These are phyloP conservation scores for Melipona quadrifasciata DNA, from an alignment of 1,140 invertebrate genomes.

Conservation along the genomic window DNA sequence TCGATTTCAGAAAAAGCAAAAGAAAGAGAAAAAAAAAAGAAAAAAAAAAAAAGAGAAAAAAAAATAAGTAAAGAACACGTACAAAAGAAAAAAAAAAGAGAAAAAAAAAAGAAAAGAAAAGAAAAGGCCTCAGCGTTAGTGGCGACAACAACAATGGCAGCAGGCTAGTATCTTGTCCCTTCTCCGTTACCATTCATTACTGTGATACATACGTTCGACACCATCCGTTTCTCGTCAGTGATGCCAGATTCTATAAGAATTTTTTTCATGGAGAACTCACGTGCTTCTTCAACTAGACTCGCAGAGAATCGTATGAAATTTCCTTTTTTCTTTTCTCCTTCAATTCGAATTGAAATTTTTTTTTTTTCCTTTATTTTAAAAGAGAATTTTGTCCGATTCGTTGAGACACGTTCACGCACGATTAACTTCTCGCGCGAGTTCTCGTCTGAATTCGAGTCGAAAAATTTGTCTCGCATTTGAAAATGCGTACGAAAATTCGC, in stretches of 20 bases:
- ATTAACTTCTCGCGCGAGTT: too few species aligned
- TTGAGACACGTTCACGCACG: too few species aligned
- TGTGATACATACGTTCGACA: neutral
- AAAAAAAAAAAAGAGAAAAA: neutral
- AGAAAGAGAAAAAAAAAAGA: neutral
- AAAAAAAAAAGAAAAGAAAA: neutral
- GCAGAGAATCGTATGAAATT: neutral
- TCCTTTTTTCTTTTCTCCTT: too few species aligned
- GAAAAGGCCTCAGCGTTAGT: slow-evolving; percentile 31
- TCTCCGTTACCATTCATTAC: slow-evolving; percentile 33
- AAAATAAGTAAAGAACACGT: neutral
- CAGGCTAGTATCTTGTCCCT: slow-evolving; percentile 60
- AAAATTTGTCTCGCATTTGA: too few species aligned
- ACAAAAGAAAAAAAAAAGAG: neutral
- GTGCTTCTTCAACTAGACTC: neutral
- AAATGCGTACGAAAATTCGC: too few species aligned
- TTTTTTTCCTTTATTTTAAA: too few species aligned
- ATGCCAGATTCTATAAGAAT: slow-evolving; percentile 10
- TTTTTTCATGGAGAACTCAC: neutral
- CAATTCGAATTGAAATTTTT: too few species aligned
- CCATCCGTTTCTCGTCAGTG: slow-evolving; percentile 21
- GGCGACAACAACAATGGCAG: slow-evolving; percentile 35
- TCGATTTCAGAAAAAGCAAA: neutral
- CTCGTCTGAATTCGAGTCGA: too few species aligned
- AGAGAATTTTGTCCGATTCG: too few species aligned